Evolutionary conservation across 30 jellyfish, hydroid and myxozoan genomes (phyloP).

Genomic region (Pseudorhiza aurosa): DNA sequence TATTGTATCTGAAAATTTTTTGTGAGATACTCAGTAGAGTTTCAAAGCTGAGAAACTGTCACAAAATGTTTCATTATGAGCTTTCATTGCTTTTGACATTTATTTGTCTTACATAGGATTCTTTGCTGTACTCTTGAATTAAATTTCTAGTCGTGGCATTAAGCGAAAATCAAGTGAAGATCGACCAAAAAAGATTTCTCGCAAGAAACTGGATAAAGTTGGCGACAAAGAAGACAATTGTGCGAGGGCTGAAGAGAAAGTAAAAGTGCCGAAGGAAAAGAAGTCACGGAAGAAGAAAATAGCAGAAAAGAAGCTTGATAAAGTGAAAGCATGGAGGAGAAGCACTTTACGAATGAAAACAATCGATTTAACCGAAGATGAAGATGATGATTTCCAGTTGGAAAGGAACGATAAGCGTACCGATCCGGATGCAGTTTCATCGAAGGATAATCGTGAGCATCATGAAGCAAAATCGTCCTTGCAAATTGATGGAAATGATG

Average conservation of each 20-base stretch:
- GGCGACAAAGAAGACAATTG: not conserved
- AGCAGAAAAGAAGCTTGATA: constrained; percentile 25
- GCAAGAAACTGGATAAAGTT: constrained; percentile 9
- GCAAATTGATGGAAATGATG: too few species aligned
- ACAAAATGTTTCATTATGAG: too few species aligned
- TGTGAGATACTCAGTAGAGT: too few species aligned
- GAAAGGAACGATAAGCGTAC: not conserved
- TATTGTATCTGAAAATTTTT: too few species aligned
- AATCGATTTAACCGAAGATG: constrained; percentile 14
- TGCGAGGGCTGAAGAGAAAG: not conserved
- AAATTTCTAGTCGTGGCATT: constrained; percentile 51
- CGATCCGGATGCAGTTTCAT: too few species aligned
- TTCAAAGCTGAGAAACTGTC: too few species aligned
- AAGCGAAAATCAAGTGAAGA: constrained; percentile 61
- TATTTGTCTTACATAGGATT: too few species aligned
- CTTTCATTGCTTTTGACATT: too few species aligned
- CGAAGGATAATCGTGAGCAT: too few species aligned
- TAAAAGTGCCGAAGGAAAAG: not conserved
- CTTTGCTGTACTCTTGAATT: too few species aligned
- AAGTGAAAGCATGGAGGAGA: constrained; percentile 52
- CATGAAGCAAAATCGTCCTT: too few species aligned
- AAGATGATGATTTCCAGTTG: not conserved
- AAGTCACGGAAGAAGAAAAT: constrained; percentile 1
- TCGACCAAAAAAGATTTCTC: constrained; percentile 3
- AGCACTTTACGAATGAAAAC: constrained; percentile 2